These are phyloP conservation scores for Alcedo quadribrachys DNA, from an alignment of 2,797 vertebrate species.

Conservation along the genomic window DNA sequence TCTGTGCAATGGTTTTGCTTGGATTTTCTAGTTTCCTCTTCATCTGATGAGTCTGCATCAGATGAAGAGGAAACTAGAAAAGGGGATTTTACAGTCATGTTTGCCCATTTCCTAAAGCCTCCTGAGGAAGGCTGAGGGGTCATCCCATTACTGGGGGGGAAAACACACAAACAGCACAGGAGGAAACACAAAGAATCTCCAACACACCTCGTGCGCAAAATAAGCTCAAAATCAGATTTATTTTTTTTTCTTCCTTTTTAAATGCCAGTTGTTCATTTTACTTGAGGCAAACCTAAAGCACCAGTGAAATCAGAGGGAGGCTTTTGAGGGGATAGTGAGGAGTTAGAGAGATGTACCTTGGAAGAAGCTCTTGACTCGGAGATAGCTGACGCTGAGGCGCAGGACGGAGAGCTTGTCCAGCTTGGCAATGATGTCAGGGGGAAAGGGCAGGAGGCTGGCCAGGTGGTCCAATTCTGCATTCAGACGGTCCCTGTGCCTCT, in stretches of 20 bases:
- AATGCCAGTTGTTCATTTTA: neutral
- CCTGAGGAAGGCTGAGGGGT: neutral
- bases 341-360: constrained; percentile 81
- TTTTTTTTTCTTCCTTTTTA: neutral
- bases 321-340: neutral
- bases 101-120: neutral
- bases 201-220: neutral
- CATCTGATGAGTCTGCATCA: too few species aligned
- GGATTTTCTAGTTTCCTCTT: too few species aligned
- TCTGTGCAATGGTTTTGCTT: too few species aligned
- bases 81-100: neutral
- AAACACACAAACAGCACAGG: neutral
- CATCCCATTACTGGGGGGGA: neutral
- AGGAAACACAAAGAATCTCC: neutral
- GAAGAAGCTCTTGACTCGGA: constrained; percentile 96
- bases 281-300: neutral
- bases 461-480: constrained; percentile 94
- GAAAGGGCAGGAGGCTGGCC: constrained; percentile 92
- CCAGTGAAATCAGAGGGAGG: neutral
- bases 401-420: constrained; percentile 96
- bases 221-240: neutral
- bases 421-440: constrained; percentile 91
- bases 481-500: constrained; percentile 93
- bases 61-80: too few species aligned
- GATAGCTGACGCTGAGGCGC: constrained; percentile 95